Percentiles rank a stretch among this genome's conserved stretches.
Conservation (phyloP, 2,888 invertebrate species). For the Zootermopsis nevadensis region DNA sequence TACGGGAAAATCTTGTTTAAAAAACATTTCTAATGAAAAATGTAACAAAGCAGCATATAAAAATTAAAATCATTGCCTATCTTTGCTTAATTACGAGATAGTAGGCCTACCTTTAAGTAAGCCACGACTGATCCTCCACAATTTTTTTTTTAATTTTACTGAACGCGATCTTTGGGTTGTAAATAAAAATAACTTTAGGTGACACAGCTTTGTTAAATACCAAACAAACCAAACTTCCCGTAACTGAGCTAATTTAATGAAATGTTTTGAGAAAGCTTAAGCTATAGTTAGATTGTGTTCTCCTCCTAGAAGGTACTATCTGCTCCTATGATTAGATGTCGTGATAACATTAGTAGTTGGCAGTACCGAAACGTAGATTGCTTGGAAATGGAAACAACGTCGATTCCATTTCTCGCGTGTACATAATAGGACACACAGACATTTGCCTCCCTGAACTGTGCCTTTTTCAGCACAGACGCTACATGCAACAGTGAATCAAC, state of each 20-base stretch:
- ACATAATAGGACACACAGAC: neutral
- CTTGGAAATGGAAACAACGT: neutral
- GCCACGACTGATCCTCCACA: too few species aligned
- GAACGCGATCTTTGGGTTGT: too few species aligned
- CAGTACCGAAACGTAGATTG: slow-evolving; percentile 24
- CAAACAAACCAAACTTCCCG: neutral
- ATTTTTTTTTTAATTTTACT: too few species aligned
- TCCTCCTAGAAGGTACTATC: neutral
- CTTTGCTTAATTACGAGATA: too few species aligned
- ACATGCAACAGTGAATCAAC: neutral
- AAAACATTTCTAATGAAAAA: too few species aligned
- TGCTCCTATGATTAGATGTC: neutral
- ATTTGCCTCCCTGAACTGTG: neutral
- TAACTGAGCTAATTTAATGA: neutral
- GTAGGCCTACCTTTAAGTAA: too few species aligned
- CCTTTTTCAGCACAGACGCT: neutral
- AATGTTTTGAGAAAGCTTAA: neutral
- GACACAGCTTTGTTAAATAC: neutral
- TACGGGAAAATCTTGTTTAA: too few species aligned
- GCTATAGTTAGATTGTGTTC: neutral
- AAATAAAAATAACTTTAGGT: too few species aligned
- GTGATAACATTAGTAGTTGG: slow-evolving; percentile 12
- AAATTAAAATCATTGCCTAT: too few species aligned
- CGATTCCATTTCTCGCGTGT: neutral
- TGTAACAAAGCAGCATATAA: too few species aligned